Base-by-base conservation (phyloP, 1,140 invertebrate genomes). In the Varroa destructor region DNA sequence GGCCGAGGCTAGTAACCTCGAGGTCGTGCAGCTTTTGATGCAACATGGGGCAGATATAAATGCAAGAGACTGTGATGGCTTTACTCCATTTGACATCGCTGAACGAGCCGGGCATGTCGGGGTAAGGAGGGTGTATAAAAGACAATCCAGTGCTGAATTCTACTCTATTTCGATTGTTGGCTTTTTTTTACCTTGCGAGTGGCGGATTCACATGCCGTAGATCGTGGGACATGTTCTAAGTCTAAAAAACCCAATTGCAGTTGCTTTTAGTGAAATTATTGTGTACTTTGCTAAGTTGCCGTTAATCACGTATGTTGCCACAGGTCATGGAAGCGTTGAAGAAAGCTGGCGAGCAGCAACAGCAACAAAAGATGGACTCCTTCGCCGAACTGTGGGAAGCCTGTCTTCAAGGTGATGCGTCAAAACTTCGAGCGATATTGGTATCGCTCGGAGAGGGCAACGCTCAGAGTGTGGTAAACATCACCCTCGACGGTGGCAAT, bases 401-500 rank as follows among this genome's bases (percentile, higher is more conserved):
- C 14, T 87, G 88, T 72, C 79, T 81, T 55, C 81, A 84, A 72
- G 87, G 88, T 0, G 88, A 91, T 77, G 80, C 83, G 4, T 77
- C 80, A 0, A 80, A 83, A 40, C 84, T 88, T 0, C 83, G 82
- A 74, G 84, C 83, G 40, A 81, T 88, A 46, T 81, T 93, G 56
- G 81, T 84, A 67, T 84, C 85, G 0, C 78, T 89, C 56, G 85
- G 85, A 0, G 46, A 51, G 46, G 76, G 79, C 40, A 84, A 88
- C 74, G 83, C 86, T 0, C 87, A 87, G 75, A 83, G 85, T 57
- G 84, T 92, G 56, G 84, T 91, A 71, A 93, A 93, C 77, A 85
- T 90, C 83, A 87, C 89, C 2, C 89, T 89, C 0, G 87, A 87
- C 75, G 90, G 90, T 2, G 87, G 87, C 58, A 91, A 90, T 75